These are phyloP conservation scores for Hydropotes inermis DNA, from an alignment of 2,113 vertebrate species.

Conservation along the genomic window DNA sequence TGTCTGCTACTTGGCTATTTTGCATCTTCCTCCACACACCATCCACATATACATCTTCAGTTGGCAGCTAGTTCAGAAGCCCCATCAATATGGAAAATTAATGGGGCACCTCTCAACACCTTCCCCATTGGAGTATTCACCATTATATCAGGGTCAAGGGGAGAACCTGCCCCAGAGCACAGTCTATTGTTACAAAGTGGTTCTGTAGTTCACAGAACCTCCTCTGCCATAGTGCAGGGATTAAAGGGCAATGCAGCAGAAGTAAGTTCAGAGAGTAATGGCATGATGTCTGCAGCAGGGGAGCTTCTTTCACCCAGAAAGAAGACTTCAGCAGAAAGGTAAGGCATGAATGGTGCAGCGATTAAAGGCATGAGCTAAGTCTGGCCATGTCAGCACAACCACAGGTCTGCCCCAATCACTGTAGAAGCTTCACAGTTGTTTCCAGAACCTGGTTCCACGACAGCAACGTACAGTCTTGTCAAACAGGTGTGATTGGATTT, in stretches of 20 bases:
- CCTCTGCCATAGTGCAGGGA: background rate
- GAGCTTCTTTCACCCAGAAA: constrained; percentile 35
- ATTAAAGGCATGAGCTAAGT: constrained; percentile 42
- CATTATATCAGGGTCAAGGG: background rate
- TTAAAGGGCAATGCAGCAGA: background rate
- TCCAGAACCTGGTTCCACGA: constrained; percentile 58
- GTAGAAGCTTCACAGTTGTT: constrained; percentile 32
- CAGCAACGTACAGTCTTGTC: background rate
- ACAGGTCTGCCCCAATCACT: constrained; percentile 42
- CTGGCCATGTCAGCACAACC: constrained; percentile 38
- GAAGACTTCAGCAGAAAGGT: constrained; percentile 31
- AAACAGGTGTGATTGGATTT: background rate
- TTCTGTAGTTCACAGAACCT: background rate
- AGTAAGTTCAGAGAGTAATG: background rate
- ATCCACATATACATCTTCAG: background rate
- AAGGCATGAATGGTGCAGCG: background rate
- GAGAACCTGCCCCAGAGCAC: background rate
- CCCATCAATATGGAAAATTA: background rate
- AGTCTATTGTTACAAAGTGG: background rate
- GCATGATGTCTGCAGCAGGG: background rate
- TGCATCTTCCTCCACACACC: background rate
- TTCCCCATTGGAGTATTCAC: background rate
- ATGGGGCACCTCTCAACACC: background rate
- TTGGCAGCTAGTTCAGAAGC: background rate
- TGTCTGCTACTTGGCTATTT: background rate